Evolutionary conservation across 2,797 vertebrate genomes (phyloP).

Genomic region (Centropyge bicolor): DNA sequence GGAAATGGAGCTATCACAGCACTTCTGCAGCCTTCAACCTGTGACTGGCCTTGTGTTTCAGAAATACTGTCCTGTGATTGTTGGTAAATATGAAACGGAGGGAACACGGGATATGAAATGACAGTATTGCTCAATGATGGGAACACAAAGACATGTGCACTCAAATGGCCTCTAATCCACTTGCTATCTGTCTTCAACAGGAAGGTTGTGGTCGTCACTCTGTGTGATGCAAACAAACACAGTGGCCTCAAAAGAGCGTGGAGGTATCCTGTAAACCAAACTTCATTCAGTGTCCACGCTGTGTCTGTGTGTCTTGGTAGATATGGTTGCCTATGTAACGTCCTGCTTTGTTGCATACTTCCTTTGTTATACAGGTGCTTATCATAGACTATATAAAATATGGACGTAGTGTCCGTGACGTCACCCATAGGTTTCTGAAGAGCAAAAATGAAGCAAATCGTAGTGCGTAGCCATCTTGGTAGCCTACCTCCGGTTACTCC

Average conservation of each 20-base stretch:
- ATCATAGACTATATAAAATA: too few relatives aligned
- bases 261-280: neutral
- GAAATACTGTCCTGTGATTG: constrained; percentile 31
- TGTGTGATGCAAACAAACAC: constrained; percentile 20
- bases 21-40: constrained; percentile 9
- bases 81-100: constrained; percentile 47
- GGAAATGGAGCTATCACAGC: neutral
- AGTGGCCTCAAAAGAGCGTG: neutral
- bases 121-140: constrained; percentile 34
- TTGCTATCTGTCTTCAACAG: constrained; percentile 20
- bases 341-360: neutral
- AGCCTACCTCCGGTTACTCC: too few relatives aligned
- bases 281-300: neutral
- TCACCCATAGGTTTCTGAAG: too few relatives aligned
- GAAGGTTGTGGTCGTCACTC: constrained; percentile 4
- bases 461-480: too few relatives aligned
- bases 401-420: too few relatives aligned
- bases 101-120: constrained; percentile 36
- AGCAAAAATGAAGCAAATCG: too few relatives aligned
- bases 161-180: constrained; percentile 24
- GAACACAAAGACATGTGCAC: constrained; percentile 54
- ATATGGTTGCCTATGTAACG: neutral
- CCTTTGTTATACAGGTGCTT: neutral
- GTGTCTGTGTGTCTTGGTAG: neutral
- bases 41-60: constrained; percentile 24